phyloP scores from a whole-genome alignment of 1,140 invertebrate genomes.

The Eumeta japonica region DNA sequence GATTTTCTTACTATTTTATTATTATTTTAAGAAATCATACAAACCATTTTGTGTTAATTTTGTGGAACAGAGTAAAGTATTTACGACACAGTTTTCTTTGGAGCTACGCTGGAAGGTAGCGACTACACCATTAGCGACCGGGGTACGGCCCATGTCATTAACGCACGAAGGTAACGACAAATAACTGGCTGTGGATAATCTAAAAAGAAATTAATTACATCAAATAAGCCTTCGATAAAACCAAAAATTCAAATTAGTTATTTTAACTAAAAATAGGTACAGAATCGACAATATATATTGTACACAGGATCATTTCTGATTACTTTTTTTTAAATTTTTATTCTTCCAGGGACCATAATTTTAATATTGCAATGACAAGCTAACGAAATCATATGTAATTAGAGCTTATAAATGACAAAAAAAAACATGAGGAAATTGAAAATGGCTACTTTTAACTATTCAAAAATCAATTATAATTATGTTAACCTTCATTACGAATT shows the following conservation, averaged over 20 bases:
- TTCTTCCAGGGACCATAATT: too few relatives aligned
- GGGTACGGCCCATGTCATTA: slow-evolving; percentile 67
- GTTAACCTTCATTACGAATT: too few relatives aligned
- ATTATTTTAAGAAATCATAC: too few relatives aligned
- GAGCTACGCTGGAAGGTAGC: slow-evolving; percentile 73
- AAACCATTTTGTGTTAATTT: slow-evolving; percentile 94
- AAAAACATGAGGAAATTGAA: too few relatives aligned
- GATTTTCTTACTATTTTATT: too few relatives aligned
- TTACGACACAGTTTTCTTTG: slow-evolving; percentile 82
- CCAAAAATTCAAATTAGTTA: background rate
- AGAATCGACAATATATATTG: background rate
- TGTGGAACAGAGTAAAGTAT: slow-evolving; percentile 87
- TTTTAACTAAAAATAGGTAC: background rate
- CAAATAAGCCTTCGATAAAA: background rate
- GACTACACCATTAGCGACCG: slow-evolving; percentile 64
- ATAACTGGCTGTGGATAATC: slow-evolving; percentile 74
- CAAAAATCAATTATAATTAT: too few relatives aligned
- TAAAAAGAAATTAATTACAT: too few relatives aligned
- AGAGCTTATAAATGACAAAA: too few relatives aligned
- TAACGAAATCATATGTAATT: too few relatives aligned
- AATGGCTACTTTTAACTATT: too few relatives aligned
- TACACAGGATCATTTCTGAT: background rate
- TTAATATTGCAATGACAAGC: too few relatives aligned
- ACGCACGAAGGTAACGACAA: slow-evolving; percentile 70
- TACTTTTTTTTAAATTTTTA: background rate